Evolutionary conservation across 2,113 vertebrate species (phyloP).

Genomic region (Antennarius striatus): DNA sequence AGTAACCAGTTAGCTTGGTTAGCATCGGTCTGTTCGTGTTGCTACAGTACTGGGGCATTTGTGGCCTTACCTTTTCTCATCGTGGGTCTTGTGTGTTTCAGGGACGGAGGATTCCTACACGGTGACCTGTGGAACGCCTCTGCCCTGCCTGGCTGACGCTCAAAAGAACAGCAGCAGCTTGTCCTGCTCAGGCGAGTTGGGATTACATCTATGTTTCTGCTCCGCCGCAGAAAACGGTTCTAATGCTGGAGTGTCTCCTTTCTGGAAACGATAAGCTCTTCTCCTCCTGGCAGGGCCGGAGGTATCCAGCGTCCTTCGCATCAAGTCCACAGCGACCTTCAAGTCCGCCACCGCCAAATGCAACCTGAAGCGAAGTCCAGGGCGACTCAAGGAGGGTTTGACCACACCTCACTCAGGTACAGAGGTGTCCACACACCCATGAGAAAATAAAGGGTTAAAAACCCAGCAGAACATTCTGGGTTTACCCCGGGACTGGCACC

Average conservation of each 20-base stretch:
- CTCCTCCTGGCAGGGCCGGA: constrained; percentile 65
- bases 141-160: constrained; percentile 76
- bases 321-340: constrained; percentile 92
- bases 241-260: constrained; percentile 22
- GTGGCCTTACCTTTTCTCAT: constrained; percentile 58
- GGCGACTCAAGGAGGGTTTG: constrained; percentile 84
- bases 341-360: constrained; percentile 90
- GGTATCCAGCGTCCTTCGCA: constrained; percentile 73
- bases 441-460: constrained; percentile 46
- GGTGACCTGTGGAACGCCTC: constrained; percentile 83
- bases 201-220: constrained; percentile 62
- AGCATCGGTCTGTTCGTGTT: constrained; percentile 59
- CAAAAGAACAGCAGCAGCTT: constrained; percentile 76
- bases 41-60: constrained; percentile 57
- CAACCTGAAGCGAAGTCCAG: constrained; percentile 89
- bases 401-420: constrained; percentile 88
- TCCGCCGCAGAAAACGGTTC: constrained; percentile 51
- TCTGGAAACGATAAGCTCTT: constrained; percentile 32
- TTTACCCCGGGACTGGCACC: constrained; percentile 47
- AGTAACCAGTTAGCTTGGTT: constrained; percentile 5
- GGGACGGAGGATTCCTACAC: constrained; percentile 85
- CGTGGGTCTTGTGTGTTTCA: constrained; percentile 62
- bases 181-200: constrained; percentile 78
- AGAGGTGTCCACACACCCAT: constrained; percentile 33
- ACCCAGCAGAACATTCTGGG: constrained; percentile 30